Percentiles rank a stretch among this genome's conserved stretches.
Conservation (phyloP, 2,113 vertebrate genomes). For the Pachyramphus minor region DNA sequence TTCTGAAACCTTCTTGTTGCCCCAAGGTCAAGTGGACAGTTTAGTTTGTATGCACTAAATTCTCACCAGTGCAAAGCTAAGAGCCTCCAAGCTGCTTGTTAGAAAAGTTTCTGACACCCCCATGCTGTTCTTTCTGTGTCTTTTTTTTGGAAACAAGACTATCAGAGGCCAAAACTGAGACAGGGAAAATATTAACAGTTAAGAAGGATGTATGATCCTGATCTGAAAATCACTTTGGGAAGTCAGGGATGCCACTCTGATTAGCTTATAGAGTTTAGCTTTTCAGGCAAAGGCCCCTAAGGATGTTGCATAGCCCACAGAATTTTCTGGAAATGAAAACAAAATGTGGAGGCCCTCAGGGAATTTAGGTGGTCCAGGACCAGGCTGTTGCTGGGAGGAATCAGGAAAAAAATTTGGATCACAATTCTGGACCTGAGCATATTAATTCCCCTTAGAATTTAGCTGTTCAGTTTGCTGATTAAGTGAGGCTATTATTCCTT, state of each 20-base stretch:
- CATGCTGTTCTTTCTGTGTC: background rate
- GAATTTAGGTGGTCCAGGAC: background rate
- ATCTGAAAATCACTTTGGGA: background rate
- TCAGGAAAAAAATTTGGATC: background rate
- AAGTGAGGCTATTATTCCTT: background rate
- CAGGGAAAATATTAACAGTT: background rate
- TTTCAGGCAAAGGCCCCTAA: background rate
- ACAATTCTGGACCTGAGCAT: background rate
- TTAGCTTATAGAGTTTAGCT: background rate
- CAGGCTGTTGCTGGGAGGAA: background rate
- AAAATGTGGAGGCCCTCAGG: accelerated
- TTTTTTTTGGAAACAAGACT: background rate
- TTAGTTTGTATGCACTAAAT: background rate
- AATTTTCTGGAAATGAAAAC: background rate
- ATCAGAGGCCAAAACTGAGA: background rate
- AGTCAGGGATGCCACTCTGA: background rate
- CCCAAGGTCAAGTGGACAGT: background rate
- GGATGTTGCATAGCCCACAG: background rate
- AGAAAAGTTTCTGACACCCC: background rate
- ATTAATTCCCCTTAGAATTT: background rate
- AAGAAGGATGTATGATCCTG: background rate
- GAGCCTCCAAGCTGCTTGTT: background rate
- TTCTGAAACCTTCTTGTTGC: background rate
- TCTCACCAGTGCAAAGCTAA: background rate
- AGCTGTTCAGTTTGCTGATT: background rate